Evolutionary conservation across 2,797 vertebrate species (phyloP), one percentile per base, ranked within the genome.

Genomic region (Echiichthys vipera): DNA sequence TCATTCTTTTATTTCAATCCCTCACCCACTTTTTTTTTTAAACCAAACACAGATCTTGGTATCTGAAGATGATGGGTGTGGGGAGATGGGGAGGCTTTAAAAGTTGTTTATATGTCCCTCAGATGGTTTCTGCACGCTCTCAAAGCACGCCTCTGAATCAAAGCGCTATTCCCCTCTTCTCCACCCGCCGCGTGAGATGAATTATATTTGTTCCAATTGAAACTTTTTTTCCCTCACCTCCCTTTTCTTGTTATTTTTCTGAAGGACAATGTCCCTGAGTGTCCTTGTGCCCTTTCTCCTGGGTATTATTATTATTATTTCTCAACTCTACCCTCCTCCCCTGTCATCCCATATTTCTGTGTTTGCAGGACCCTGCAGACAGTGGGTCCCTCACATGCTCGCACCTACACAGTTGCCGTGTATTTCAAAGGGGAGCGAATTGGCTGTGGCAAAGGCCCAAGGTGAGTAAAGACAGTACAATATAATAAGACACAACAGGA

Each of bases 391-490:
- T 99, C 98, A 4, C 98, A 99, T 63, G 97, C 98, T 3, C 95
- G 97, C 73, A 99, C 97, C 13, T 99, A 99, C 89, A 99, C 98
- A 0, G 98, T 99, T 18, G 98, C 98, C 4, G 98, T 99, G 59
- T 99, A 99, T 85, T 99, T 99, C 93, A 99, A 99, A 93, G 98
- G 98, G 14, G 97, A 98, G 84, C 93, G 98, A 49, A 99, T 99
- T 75, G 98, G 98, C 90, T 99, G 98, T 6, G 98, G 98, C 81
- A 99, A 98, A 95, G 98, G 98, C 76, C 98, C 97, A 62, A 99
- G 98, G 98, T 99, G 96, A 5, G 86, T 80, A 3, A n/a, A 74
- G 65, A 66, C 65, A 2, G 13, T 39, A 4, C 69, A 49, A 27
- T 54, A 81, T 72, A 78, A 81, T 37, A 71, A 65, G 73, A 81